Evolutionary conservation across 2,113 vertebrate species (phyloP).

Genomic region (Pantherophis guttatus): DNA sequence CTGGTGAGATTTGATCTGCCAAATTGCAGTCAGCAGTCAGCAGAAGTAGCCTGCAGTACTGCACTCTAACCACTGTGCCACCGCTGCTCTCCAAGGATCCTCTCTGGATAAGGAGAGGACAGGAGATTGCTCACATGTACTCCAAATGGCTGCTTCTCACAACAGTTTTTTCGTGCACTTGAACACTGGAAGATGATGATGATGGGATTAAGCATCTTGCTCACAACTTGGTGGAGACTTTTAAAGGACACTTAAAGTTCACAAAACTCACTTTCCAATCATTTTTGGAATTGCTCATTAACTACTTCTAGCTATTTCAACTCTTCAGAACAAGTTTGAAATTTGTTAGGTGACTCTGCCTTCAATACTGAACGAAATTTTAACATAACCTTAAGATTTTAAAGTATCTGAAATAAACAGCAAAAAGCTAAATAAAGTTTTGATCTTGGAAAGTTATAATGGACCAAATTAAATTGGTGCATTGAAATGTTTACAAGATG

Average conservation of each 20-base stretch:
- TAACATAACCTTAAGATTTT: not conserved
- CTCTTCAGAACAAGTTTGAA: not conserved
- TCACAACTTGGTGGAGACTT: not conserved
- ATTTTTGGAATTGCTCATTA: not conserved
- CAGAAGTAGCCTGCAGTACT: too few relatives aligned
- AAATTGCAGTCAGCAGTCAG: too few relatives aligned
- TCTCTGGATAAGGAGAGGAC: not conserved
- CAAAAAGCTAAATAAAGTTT: not conserved
- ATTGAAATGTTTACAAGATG: too few relatives aligned
- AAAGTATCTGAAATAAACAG: not conserved
- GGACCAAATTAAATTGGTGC: too few relatives aligned
- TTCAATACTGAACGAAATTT: not conserved
- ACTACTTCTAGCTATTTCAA: not conserved
- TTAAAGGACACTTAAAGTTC: not conserved
- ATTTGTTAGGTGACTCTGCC: not conserved
- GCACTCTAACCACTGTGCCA: too few relatives aligned
- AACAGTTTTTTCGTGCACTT: not conserved
- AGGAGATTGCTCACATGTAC: not conserved
- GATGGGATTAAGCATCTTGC: not conserved
- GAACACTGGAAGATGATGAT: not conserved
- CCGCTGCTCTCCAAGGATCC: not conserved
- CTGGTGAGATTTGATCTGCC: too few relatives aligned
- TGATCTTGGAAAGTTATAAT: not conserved
- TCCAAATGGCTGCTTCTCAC: not conserved
- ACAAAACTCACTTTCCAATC: not conserved